Evolutionary conservation across 2,797 vertebrate species (phyloP).

Genomic region (Amblyopsis hoosieri): DNA sequence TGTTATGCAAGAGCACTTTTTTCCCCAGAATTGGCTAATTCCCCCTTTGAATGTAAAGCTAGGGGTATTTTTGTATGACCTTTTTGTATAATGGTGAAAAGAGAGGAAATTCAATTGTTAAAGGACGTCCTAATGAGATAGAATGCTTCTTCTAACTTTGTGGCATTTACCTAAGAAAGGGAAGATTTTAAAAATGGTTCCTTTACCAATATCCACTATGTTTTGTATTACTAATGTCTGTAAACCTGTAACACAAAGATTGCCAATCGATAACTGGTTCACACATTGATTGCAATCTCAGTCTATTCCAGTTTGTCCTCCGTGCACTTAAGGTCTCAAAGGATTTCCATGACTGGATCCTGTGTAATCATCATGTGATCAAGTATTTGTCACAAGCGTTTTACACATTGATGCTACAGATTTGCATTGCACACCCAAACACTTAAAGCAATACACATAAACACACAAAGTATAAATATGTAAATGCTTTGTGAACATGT

Average conservation of each 20-base stretch:
- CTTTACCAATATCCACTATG: conserved; percentile 34
- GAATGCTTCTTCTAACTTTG: conserved; percentile 37
- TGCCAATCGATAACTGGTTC: conserved; percentile 30
- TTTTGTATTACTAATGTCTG: conserved; percentile 43
- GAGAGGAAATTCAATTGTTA: conserved; percentile 24
- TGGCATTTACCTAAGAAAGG: conserved; percentile 32
- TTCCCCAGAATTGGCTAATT: conserved; percentile 56
- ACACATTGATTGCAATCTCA: conserved; percentile 17
- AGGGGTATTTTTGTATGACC: conserved; percentile 73
- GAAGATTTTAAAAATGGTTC: conserved; percentile 23
- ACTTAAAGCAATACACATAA: conserved; percentile 18
- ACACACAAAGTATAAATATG: conserved; percentile 15
- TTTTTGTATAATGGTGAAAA: conserved; percentile 64
- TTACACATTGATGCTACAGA: conserved; percentile 8
- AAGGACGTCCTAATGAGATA: conserved; percentile 36
- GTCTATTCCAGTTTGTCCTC: conserved; percentile 55
- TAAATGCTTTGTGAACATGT: conserved; percentile 21
- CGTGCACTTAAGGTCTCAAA: conserved; percentile 11
- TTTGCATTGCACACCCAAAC: conserved; percentile 1
- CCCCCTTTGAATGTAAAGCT: conserved; percentile 73
- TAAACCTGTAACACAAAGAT: conserved; percentile 27
- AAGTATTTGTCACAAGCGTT: conserved; percentile 28
- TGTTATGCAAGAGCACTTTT: conserved; percentile 74
- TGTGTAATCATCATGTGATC: conserved; percentile 11
- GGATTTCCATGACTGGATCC: conserved; percentile 16